Evolutionary conservation across 2,797 vertebrate species (phyloP), one percentile per base, ranked within the genome.

Genomic region (Cossypha dichroa): DNA sequence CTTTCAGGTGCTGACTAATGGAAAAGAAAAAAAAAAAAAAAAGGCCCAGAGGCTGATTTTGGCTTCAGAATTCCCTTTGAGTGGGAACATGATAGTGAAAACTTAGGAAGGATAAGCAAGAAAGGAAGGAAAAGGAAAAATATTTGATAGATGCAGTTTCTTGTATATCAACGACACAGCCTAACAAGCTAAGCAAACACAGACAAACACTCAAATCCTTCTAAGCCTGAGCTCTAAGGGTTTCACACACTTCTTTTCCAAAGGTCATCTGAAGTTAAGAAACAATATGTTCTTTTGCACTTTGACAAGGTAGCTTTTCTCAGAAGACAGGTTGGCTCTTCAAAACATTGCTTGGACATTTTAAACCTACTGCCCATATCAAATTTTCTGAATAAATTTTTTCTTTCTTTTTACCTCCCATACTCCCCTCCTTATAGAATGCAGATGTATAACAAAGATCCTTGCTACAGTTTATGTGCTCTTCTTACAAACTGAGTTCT

Each of bases 241-340:
- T 72, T 91, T 72, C 55, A 60, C 25, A 33, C 19, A 75, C 33
- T 79, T 85, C 5, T 79, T 76, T 85, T 76, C 48, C 52, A 76
- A 86, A 94, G 34, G 18, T 41, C 38, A 76, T 56, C 34, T 64
- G 43, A 74, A 74, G 41, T 25, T 68, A 69, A 79, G 59, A 86
- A 91, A 70, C 19, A 73, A 5, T 41, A 38, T 28, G 23, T 45
- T 33, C 51, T 85, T 88, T 74, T 85, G 56, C 18, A 67, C 48
- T 70, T 68, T 45, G 36, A 78, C 56, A 63, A 43, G 11, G 8
- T 45, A 64, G 34, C 25, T 92, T 63, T 96, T 80, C 52, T 87
- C 60, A 77, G 59, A 91, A 83, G 31, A 69, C n/a, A 67, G 21
- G 48, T 60, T 92, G 85, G 31, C 6, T 72, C 31, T 87, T 59